A percentile compares a stretch with the other conserved stretches of the same genome.
These are phyloP conservation scores for Andricus curvator DNA, from an alignment of 2,888 invertebrate species.

Conservation along the genomic window DNA sequence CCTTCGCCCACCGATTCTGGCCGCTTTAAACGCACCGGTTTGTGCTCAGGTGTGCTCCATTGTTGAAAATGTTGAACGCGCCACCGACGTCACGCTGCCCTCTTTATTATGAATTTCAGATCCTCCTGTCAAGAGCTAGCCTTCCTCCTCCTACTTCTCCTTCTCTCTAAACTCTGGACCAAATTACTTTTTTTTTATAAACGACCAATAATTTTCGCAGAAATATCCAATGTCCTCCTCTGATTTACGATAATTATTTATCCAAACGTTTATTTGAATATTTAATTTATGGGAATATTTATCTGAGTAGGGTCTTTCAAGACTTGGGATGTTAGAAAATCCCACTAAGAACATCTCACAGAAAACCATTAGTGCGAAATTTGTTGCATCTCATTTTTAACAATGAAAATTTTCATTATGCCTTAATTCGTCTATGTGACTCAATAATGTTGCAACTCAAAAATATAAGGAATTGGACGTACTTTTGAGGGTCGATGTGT, in stretches of 20 bases:
- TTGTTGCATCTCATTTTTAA: too few species aligned
- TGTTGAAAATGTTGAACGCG: constrained; percentile 71
- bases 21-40: constrained; percentile 70
- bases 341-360: too few species aligned
- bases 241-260: constrained; percentile 16
- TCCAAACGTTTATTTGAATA: constrained; percentile 15
- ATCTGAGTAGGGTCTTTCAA: neutral
- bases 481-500: too few species aligned
- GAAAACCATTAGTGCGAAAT: too few species aligned
- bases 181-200: constrained; percentile 10
- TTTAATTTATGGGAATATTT: neutral
- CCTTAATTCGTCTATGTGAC: too few species aligned
- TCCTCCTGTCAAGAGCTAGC: constrained; percentile 27
- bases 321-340: too few species aligned
- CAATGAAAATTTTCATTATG: too few species aligned
- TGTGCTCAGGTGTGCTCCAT: constrained; percentile 74
- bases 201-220: constrained; percentile 19
- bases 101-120: constrained; percentile 67
- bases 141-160: neutral
- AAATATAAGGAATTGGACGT: too few species aligned
- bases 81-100: constrained; percentile 68
- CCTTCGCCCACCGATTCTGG: constrained; percentile 56
- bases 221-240: neutral
- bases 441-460: too few species aligned
- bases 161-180: constrained; percentile 8